These are phyloP conservation scores for Gallinago undulata DNA, from an alignment of 2,113 vertebrate genomes.

Conservation along the genomic window DNA sequence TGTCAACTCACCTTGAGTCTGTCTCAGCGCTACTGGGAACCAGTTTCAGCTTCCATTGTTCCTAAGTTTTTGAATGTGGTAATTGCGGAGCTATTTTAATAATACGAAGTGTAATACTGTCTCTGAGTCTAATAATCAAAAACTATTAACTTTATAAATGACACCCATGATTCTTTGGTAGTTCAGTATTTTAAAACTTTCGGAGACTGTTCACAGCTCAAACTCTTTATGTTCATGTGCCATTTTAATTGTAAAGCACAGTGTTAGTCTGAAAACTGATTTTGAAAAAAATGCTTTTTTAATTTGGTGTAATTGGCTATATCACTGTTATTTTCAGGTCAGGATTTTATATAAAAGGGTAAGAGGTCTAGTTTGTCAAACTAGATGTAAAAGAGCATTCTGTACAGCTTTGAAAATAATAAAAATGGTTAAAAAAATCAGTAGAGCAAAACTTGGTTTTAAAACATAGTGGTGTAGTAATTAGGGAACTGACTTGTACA, in stretches of 20 bases:
- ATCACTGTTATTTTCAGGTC: not conserved
- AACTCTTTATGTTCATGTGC: not conserved
- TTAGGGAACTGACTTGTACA: not conserved
- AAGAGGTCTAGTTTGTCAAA: not conserved
- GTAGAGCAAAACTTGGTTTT: fast-evolving
- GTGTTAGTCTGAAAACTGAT: not conserved
- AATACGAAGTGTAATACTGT: not conserved
- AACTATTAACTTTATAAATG: not conserved
- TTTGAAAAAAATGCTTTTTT: not conserved
- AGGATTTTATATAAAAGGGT: not conserved
- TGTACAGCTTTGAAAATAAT: not conserved
- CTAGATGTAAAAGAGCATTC: not conserved
- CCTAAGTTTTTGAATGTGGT: not conserved
- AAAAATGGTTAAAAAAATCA: not conserved
- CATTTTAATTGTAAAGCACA: not conserved
- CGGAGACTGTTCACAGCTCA: not conserved
- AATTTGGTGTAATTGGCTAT: not conserved
- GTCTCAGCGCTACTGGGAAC: fast-evolving
- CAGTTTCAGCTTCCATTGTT: not conserved
- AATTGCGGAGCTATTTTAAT: not conserved
- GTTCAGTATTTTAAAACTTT: not conserved
- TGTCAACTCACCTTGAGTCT: not conserved
- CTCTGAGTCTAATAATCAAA: not conserved
- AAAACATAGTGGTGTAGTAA: too few species aligned
- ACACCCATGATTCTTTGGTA: not conserved